Percentiles rank a stretch among this genome's conserved stretches.
Evolutionary conservation across 1,140 invertebrate genomes (phyloP).

Genomic region (Phocides pigmalion): DNA sequence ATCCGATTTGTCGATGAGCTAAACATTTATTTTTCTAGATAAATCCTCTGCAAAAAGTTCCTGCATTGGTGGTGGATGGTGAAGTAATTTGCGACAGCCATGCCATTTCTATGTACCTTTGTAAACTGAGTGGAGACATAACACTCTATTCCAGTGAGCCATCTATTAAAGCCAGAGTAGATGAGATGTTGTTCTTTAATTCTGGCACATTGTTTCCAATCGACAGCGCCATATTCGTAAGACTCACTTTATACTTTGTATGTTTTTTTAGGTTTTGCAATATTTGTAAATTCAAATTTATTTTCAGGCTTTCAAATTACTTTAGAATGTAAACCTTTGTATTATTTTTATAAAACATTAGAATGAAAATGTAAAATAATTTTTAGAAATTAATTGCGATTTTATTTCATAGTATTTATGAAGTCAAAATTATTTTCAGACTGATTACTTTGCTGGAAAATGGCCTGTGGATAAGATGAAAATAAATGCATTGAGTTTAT

Average conservation of each 20-base stretch:
- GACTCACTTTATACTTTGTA: no score
- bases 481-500: constrained; percentile 49
- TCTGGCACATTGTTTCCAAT: constrained; percentile 60
- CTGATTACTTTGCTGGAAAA: constrained; percentile 55
- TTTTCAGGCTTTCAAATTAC: no score
- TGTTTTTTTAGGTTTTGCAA: no score
- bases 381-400: no score
- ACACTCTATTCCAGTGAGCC: constrained; percentile 51
- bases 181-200: constrained; percentile 66
- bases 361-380: no score
- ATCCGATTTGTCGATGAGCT: no score
- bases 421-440: constrained; percentile 47
- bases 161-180: constrained; percentile 44
- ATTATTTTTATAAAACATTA: no score
- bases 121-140: constrained; percentile 36
- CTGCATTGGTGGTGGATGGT: constrained; percentile 46
- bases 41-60: constrained; percentile 69
- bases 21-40: constrained; percentile 54
- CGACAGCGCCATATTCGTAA: constrained; percentile 63
- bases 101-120: constrained; percentile 64
- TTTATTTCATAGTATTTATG: background rate
- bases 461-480: constrained; percentile 44
- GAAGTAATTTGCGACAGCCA: constrained; percentile 61
- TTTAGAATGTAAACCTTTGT: no score
- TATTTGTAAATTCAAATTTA: no score